Evolutionary conservation across 2,797 vertebrate genomes (phyloP).

Genomic region (Pseudotriccus pelzelni): DNA sequence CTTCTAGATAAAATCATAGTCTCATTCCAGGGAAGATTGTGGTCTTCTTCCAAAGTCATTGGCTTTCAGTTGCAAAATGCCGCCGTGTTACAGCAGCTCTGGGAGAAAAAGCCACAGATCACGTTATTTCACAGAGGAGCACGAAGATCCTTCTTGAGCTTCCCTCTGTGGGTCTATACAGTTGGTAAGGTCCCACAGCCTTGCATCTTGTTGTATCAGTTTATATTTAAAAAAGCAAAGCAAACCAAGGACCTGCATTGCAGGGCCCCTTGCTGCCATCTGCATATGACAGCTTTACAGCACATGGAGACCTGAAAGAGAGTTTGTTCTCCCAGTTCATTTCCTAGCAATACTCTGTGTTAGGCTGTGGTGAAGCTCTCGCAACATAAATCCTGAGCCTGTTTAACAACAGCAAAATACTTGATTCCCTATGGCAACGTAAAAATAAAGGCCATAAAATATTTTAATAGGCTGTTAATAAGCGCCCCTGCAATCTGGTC

Average conservation of each 20-base stretch:
- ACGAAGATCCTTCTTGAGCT: background rate
- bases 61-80: background rate
- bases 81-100: background rate
- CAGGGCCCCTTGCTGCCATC: slow-evolving; percentile 30
- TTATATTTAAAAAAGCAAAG: background rate
- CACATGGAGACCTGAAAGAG: slow-evolving; percentile 1
- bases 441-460: slow-evolving; percentile 66
- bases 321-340: slow-evolving; percentile 58
- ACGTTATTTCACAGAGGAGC: background rate
- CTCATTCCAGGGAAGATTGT: fast-evolving
- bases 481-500: slow-evolving; percentile 35
- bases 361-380: slow-evolving; percentile 22
- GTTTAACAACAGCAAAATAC: slow-evolving; percentile 49
- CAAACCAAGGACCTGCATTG: background rate
- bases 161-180: fast-evolving
- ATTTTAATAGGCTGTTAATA: slow-evolving; percentile 70
- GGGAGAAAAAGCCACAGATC: background rate
- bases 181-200: background rate
- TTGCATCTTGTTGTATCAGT: background rate
- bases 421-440: slow-evolving; percentile 36
- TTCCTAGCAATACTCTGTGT: slow-evolving; percentile 2
- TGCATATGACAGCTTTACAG: slow-evolving; percentile 15
- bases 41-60: background rate
- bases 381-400: slow-evolving; percentile 50
- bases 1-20: background rate